Evolutionary conservation across 2,797 vertebrate species (phyloP).

Genomic region (Pipistrellus kuhlii): DNA sequence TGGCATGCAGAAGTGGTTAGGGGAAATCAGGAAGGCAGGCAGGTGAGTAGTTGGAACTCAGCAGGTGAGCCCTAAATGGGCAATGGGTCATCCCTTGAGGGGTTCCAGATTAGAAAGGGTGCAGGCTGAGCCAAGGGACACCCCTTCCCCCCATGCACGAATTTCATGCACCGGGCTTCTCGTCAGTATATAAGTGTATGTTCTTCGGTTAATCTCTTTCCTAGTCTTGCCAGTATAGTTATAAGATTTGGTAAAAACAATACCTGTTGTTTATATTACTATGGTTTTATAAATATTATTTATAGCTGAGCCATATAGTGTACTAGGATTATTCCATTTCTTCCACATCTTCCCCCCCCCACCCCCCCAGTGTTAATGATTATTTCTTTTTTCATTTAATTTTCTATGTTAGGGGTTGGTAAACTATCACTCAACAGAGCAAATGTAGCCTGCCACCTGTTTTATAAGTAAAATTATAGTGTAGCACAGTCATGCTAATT

Average conservation of each 20-base stretch:
- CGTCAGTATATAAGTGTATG: neutral
- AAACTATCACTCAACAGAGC: neutral
- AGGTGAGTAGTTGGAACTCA: too few species aligned
- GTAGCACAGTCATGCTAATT: neutral
- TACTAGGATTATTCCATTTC: constrained; percentile 5
- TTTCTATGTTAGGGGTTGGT: neutral
- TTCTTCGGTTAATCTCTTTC: neutral
- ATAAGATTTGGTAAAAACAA: constrained; percentile 1
- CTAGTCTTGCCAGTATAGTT: neutral
- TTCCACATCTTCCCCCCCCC: constrained; percentile 31
- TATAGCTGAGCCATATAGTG: neutral
- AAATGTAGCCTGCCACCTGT: neutral
- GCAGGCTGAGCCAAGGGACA: too few species aligned
- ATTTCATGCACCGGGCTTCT: too few species aligned
- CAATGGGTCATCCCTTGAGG: too few species aligned
- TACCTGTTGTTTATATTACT: neutral
- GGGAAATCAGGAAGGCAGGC: too few species aligned
- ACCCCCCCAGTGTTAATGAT: constrained; percentile 14
- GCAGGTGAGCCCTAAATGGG: too few species aligned
- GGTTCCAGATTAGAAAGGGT: too few species aligned
- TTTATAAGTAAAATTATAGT: constrained; percentile 16
- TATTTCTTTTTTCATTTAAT: constrained; percentile 11
- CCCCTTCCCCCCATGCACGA: too few species aligned
- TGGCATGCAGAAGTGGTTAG: too few species aligned
- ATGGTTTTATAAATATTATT: constrained; percentile 10